phyloP scores from a whole-genome alignment of 2,888 invertebrate species.

The Spilarctia lutea region DNA sequence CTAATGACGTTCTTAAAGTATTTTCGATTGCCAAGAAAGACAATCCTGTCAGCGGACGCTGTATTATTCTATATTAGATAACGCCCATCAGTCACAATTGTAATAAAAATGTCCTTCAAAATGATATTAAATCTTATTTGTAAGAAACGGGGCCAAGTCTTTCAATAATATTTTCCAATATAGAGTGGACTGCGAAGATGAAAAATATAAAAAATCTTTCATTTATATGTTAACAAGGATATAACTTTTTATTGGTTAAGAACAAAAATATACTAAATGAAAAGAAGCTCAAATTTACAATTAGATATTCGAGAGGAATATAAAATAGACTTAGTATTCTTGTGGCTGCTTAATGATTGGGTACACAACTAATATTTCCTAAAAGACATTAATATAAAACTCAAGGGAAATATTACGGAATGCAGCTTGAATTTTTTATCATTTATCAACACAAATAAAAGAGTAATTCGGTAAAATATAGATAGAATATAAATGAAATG shows the following conservation, averaged over 20 bases:
- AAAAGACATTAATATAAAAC: constrained; percentile 21
- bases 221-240: neutral
- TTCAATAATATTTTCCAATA: neutral
- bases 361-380: constrained; percentile 2
- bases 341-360: neutral
- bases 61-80: neutral
- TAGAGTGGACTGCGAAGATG: neutral
- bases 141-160: constrained; percentile 10
- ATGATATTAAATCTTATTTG: constrained; percentile 7
- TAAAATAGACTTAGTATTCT: neutral
- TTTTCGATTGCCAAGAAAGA: constrained; percentile 5
- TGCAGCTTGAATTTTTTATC: constrained; percentile 21
- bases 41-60: neutral
- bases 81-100: constrained; percentile 6
- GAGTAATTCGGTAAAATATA: constrained; percentile 41
- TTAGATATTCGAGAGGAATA: constrained; percentile 12
- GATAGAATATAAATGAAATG: constrained; percentile 27
- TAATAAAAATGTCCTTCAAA: constrained; percentile 1
- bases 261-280: neutral
- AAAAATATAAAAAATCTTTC: constrained; percentile 19
- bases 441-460: constrained; percentile 34
- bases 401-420: constrained; percentile 25
- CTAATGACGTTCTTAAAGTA: neutral
- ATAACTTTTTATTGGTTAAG: neutral
- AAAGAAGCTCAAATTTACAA: neutral